Conservation (phyloP, 2,113 vertebrate genomes). For the Electrona antarctica region DNA sequence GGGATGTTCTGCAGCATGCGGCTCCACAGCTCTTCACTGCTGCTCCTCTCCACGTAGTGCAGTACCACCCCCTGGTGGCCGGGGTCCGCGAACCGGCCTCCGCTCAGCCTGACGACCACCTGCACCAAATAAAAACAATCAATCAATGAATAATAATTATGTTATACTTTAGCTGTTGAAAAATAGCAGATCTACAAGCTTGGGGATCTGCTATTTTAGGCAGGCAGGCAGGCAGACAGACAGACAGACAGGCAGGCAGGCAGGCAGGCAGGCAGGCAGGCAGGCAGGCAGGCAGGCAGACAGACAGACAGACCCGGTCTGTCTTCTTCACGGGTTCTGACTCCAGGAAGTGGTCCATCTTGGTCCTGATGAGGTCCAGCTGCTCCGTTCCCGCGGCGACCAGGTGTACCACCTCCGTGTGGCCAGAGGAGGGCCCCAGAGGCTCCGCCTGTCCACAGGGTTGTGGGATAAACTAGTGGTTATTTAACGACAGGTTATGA, state of each 20-base stretch:
- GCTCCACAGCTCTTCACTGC: constrained; percentile 40
- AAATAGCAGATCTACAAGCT: no score
- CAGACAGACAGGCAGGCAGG: not conserved
- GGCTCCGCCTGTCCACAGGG: no score
- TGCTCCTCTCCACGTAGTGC: constrained; percentile 39
- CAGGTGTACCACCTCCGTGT: constrained; percentile 66
- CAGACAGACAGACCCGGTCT: constrained; percentile 18
- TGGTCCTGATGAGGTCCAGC: constrained; percentile 61
- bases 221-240: no score
- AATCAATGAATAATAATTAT: not conserved
- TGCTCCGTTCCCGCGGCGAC: constrained; percentile 54
- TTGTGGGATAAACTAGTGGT: no score
- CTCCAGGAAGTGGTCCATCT: constrained; percentile 73
- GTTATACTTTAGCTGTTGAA: no score
- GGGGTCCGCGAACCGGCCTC: constrained; percentile 45
- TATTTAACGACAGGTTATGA: no score
- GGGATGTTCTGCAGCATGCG: constrained; percentile 52
- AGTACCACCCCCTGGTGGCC: constrained; percentile 50
- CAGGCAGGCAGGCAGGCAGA: no score
- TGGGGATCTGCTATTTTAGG: no score
- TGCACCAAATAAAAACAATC: constrained; percentile 22
- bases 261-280: no score
- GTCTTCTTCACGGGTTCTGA: constrained; percentile 63
- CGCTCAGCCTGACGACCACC: constrained; percentile 70
- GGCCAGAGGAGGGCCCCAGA: no score